Conservation (phyloP, 2,797 vertebrate genomes). For the Cottoperca gobio region DNA sequence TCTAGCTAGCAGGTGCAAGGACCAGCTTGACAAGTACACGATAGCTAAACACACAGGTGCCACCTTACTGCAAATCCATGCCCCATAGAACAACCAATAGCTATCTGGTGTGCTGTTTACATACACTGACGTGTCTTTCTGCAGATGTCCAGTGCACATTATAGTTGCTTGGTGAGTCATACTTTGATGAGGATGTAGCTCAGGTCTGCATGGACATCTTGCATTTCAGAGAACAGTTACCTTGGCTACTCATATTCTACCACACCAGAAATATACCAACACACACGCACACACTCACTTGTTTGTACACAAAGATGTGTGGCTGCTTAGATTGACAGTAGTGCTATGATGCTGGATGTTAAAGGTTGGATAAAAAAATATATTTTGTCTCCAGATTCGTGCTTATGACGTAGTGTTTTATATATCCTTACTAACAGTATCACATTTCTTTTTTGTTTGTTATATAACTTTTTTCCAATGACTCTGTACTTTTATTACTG, state of each 20-base stretch:
- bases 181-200: constrained; percentile 32
- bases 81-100: constrained; percentile 21
- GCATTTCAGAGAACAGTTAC: constrained; percentile 23
- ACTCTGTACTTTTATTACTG: too few relatives aligned
- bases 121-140: constrained; percentile 29
- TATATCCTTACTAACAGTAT: too few relatives aligned
- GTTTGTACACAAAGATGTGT: background rate
- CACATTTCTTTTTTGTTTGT: too few relatives aligned
- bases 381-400: too few relatives aligned
- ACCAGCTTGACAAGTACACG: constrained; percentile 12
- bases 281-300: background rate
- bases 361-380: too few relatives aligned
- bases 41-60: constrained; percentile 20
- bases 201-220: constrained; percentile 26
- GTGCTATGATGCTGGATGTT: too few relatives aligned
- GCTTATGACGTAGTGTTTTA: too few relatives aligned
- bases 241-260: background rate
- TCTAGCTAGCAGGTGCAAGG: background rate
- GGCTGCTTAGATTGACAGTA: too few relatives aligned
- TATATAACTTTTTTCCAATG: too few relatives aligned
- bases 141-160: constrained; percentile 26
- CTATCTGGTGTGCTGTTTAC: constrained; percentile 37
- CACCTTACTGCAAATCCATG: background rate
- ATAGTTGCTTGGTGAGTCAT: constrained; percentile 46
- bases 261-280: background rate